Base-by-base conservation (phyloP, 2,888 invertebrate genomes). In the Ornithoptera priamus region DNA sequence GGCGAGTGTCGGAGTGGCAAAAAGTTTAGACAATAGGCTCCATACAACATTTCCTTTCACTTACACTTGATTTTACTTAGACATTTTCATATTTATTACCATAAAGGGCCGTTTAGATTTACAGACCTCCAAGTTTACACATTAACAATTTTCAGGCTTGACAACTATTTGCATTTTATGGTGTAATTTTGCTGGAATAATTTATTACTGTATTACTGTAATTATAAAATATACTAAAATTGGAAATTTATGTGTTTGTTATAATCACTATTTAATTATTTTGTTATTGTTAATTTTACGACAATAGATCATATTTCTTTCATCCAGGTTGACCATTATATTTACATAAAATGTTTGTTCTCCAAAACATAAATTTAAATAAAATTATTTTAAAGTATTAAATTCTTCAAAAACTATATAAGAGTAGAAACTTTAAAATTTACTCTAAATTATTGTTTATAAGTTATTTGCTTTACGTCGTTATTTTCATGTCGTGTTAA, bases 21-120 rank as follows among this genome's bases (percentile, higher is more conserved):
- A 78, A 85, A 84, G 81, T 84, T 70, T 83, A 76, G 77, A 83
- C 82, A 82, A 81, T 81, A 79, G 78, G 77, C 79, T 74, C 73
- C 75, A 77, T 79, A 77, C 76, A 78, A 78, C 74, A 72, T 74
- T 78, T 77, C 76, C 76, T 77, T 75, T 76, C 20, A 57, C 57
- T 57, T 20, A 50, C 74, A 75, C 74, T 77, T 78, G 76, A 79
- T 80, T 81, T 76, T 75, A 72, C 75, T 68, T 59, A 62, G 67
- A 67, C 62, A 65, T 56, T 67, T 69, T 67, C 59, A 67, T 69
- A 69, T 71, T 71, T 68, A 65, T 71, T 68, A 65, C 68, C 62
- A 22, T 64, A 36, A 68, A 61, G 65, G 65, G 46, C 20, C 50
- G 58, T 53, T 57, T 67, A 60, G 53, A 71, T 68, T 66, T 71